Evolutionary conservation across 2,888 invertebrate species (phyloP), one percentile per base, ranked within the genome.

Genomic region (Helleia helle): DNA sequence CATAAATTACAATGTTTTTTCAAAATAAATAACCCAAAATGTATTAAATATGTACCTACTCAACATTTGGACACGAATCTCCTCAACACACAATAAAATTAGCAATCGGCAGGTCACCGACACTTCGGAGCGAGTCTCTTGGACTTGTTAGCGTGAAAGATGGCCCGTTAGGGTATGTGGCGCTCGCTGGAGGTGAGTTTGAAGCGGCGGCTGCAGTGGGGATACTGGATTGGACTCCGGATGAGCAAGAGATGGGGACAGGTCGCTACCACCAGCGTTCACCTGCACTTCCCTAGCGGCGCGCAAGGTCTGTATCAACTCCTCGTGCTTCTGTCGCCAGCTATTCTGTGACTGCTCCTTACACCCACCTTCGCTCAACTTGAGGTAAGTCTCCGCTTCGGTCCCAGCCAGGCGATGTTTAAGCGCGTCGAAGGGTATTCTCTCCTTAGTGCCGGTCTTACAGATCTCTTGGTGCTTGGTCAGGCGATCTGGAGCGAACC

Each of bases 271-370:
- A n/a, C n/a, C n/a, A n/a, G n/a, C n/a, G n/a, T n/a, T n/a, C 1
- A 89, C 90, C 68, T 94, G 92, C 57, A 90, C 92, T 74, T 89
- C 90, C 65, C 95, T 96, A 2, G 98, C 98, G 4, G 95, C 93
- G 27, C 96, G 89, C 50, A 99, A 96, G 1, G 96, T 91, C 45
- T 89, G 87, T 50, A 98, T 94, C 72, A 99, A 98, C 58, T 97
- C 95, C 66, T 95, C 93, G 85, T 99, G 99, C 56, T 96, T 93
- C 65, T 91, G 89, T 2, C 96, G 87, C 99, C 99, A 99, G 75
- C 91, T 88, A 65, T 89, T 90, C 43, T 87, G 74, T 2, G 67
- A 48, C 54, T 75, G 73, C 41, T 46, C 52, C 36, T 59, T 51
- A 47, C 68, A 71, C 28, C 66, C 65, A 47, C 52, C 79, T 80